Evolutionary conservation across 2,113 vertebrate genomes (phyloP).

Genomic region (Ciconia maguari): DNA sequence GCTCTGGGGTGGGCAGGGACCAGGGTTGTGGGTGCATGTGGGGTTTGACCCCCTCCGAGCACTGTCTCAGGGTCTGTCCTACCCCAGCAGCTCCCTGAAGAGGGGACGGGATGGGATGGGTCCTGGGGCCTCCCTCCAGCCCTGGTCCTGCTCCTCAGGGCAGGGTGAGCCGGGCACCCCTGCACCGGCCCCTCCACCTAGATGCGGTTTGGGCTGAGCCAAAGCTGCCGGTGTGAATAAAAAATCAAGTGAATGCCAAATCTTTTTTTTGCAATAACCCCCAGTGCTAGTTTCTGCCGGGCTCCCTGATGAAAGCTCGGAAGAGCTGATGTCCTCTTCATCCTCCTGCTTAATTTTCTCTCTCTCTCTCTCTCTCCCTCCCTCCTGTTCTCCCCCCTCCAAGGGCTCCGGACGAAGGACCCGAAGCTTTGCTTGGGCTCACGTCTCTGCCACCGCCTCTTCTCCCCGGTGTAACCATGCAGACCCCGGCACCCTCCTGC

Average conservation of each 20-base stretch:
- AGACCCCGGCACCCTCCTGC: background rate
- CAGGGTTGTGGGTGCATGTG: background rate
- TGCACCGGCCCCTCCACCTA: rapidly evolving
- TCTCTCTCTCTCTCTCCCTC: background rate
- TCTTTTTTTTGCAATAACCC: background rate
- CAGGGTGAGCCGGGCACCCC: rapidly evolving
- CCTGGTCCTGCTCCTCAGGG: background rate
- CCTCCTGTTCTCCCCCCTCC: background rate
- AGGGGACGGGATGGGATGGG: background rate
- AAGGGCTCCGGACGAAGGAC: conserved; percentile 55
- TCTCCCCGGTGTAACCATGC: conserved; percentile 37
- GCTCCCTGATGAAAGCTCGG: background rate
- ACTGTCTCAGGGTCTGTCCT: background rate
- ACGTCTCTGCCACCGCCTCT: rapidly evolving
- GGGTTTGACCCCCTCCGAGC: background rate
- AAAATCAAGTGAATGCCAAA: background rate
- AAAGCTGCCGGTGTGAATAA: background rate
- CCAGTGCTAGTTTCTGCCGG: background rate
- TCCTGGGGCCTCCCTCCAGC: background rate
- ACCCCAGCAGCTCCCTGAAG: background rate
- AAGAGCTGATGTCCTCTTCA: background rate
- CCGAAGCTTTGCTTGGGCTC: background rate
- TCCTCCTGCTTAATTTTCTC: conserved; percentile 42
- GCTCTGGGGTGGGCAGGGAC: background rate
- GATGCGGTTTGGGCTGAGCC: background rate